Conservation (phyloP, 2,797 vertebrate genomes). For the Myotis daubentonii region DNA sequence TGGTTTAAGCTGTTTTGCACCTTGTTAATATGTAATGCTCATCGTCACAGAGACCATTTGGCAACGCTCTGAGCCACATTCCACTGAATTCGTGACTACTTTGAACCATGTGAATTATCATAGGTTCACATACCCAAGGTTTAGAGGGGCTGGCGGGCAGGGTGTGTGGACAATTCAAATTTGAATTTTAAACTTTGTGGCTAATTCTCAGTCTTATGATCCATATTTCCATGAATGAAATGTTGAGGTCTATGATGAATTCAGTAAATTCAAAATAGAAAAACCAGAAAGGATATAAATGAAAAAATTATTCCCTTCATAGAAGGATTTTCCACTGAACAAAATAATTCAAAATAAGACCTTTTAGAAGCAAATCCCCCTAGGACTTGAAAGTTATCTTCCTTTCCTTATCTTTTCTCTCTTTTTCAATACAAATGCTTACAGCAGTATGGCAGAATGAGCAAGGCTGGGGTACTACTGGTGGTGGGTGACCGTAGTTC, state of each 20-base stretch:
- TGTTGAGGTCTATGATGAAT: background rate
- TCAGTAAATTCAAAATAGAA: background rate
- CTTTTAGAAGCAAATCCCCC: background rate
- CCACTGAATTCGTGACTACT: background rate
- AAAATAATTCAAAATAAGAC: background rate
- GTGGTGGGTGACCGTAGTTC: background rate
- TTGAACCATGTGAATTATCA: background rate
- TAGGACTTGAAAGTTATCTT: background rate
- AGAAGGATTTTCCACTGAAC: background rate
- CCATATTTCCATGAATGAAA: background rate
- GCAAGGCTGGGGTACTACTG: background rate
- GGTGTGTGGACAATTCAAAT: background rate
- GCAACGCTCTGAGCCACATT: constrained; percentile 36
- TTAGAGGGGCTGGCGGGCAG: background rate
- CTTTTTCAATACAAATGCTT: constrained; percentile 2
- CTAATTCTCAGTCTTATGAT: background rate
- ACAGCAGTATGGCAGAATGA: background rate
- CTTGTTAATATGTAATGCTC: constrained; percentile 23
- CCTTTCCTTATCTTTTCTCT: background rate
- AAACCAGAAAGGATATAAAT: constrained; percentile 1
- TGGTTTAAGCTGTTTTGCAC: constrained; percentile 21
- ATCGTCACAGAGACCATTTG: background rate
- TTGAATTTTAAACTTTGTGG: background rate
- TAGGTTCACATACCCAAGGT: background rate
- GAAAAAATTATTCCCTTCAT: background rate